Evolutionary conservation across 1,140 invertebrate species (phyloP).

Genomic region (Drosophila pachea): DNA sequence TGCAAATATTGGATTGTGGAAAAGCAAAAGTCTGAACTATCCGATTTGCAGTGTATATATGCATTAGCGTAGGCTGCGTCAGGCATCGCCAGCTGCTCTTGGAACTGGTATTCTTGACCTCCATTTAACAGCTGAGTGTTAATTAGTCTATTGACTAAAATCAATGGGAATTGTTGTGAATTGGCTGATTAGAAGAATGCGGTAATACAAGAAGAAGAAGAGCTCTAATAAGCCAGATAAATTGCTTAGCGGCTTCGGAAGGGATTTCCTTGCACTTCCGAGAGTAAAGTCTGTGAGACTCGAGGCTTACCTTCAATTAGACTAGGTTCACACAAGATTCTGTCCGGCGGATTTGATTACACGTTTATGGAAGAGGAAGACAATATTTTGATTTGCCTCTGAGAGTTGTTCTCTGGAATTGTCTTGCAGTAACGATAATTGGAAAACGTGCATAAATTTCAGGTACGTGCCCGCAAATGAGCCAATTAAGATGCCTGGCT

Average conservation of each 20-base stretch:
- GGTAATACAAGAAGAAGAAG: neutral
- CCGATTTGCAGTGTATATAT: neutral
- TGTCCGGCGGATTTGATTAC: neutral
- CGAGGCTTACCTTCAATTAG: conserved; percentile 11
- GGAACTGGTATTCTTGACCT: conserved; percentile 44
- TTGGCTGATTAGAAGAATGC: conserved; percentile 16
- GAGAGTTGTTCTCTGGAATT: conserved; percentile 12
- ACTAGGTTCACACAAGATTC: no score
- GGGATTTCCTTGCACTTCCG: no score
- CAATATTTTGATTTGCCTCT: conserved; percentile 2
- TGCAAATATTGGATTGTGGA: conserved; percentile 45
- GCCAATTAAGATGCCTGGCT: conserved; percentile 32
- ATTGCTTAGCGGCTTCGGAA: no score
- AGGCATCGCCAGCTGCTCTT: neutral
- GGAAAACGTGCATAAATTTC: conserved; percentile 26
- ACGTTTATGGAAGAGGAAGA: conserved; percentile 21
- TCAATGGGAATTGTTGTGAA: conserved; percentile 13
- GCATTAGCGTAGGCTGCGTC: conserved; percentile 7
- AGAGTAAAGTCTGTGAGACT: no score
- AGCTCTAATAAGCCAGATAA: no score
- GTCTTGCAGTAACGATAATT: conserved; percentile 33
- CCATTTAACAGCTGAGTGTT: conserved; percentile 30
- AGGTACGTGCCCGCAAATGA: conserved; percentile 29
- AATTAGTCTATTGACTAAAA: conserved; percentile 36
- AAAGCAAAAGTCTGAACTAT: neutral